Base-by-base conservation (phyloP, 2,113 vertebrate species). In the Pampusana beccarii region DNA sequence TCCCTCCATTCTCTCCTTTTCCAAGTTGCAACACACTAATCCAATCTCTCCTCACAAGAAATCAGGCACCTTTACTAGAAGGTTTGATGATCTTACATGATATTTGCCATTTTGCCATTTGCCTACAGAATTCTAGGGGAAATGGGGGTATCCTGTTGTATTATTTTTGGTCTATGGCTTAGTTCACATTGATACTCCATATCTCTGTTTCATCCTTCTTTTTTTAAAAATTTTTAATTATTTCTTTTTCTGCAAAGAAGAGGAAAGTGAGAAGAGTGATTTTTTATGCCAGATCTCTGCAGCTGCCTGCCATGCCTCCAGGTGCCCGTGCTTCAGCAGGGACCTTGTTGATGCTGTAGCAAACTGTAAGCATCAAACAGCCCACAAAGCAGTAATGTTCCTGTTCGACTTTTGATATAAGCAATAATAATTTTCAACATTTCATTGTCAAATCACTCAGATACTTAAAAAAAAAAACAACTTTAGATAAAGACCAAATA, bases 391-490 rank as follows among this genome's bases (percentile, higher is more conserved):
- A 2, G 0, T 50, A 75, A 50, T 2, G 1, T 53, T 94, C 38
- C 21, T 62, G 1, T 29, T 78, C 46, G 46, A 28, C 71, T 33
- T 38, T 89, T 83, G 33, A 42, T 48, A 44, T 36, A 91, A 67
- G 17, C 13, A 51, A 60, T 42, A 84, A 40, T 42, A 61, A 79
- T n/a, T 73, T 65, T 67, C 46, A 72, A 53, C 24, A 78, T 6
- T 38, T 91, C 54, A 34, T 89, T 95, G 85, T 64, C 84, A 91
- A 92, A 92, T 87, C 90, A 69, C 28, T 87, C 28, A 77, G 56
- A 34, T 80, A 61, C 34, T 69, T 95, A 75, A 61, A 14, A 53
- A 65, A 65, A 81, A 44, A 5, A n/a, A 15, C 44, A 44, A 9
- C 26, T 87, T 89, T 56, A 80, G 61, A 36, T 75, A 91, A 87